Percentiles rank a stretch among this genome's conserved stretches.
These are phyloP conservation scores for Schizotus pectinicornis DNA, from an alignment of 2,888 invertebrate species.

Conservation along the genomic window DNA sequence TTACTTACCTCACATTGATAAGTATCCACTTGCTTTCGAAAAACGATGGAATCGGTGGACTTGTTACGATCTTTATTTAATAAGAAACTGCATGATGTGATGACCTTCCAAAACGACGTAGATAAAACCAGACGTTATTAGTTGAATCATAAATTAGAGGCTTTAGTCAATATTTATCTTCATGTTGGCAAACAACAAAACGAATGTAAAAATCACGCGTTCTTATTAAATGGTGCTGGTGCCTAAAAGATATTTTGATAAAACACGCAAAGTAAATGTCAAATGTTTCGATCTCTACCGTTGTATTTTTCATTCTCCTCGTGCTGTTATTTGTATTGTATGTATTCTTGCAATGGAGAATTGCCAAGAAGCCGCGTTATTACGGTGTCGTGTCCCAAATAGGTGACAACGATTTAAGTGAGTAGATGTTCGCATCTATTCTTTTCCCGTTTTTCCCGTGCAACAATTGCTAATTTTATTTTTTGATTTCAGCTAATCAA, in stretches of 20 bases:
- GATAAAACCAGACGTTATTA: constrained; percentile 15
- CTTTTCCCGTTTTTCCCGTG: background rate
- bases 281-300: constrained; percentile 16
- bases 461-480: constrained; percentile 15
- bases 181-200: constrained; percentile 13
- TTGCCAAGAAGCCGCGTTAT: constrained; percentile 6
- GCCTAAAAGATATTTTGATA: background rate
- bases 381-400: constrained; percentile 12
- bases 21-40: constrained; percentile 3
- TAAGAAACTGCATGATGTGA: too few species aligned
- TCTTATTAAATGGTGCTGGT: constrained; percentile 6
- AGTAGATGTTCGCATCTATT: background rate
- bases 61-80: too few species aligned
- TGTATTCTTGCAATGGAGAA: constrained; percentile 36
- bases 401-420: background rate
- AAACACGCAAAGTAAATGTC: constrained; percentile 14
- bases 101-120: constrained; percentile 4
- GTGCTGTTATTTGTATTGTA: constrained; percentile 38
- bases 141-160: constrained; percentile 16
- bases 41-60: too few species aligned
- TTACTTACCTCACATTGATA: background rate
- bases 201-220: constrained; percentile 7
- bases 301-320: constrained; percentile 36
- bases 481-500: constrained; percentile 42
- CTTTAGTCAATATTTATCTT: constrained; percentile 19